phyloP scores from a whole-genome alignment of 2,797 vertebrate species.

The Thunnus albacares region DNA sequence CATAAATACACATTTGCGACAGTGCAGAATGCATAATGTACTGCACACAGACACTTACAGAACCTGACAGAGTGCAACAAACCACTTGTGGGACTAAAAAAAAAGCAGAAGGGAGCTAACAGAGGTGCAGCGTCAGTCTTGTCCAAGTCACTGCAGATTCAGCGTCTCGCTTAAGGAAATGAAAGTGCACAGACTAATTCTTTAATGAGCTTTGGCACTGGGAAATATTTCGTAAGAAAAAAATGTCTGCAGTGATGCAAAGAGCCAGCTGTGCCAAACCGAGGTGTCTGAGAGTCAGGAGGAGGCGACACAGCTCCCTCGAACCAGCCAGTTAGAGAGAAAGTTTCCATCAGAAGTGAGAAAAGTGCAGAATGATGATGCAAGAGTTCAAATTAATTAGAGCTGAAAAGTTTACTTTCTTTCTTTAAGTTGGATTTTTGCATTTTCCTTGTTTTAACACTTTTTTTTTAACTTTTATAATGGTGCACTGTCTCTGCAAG shows the following conservation, averaged over 20 bases:
- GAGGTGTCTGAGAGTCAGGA: not conserved
- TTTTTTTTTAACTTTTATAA: not conserved
- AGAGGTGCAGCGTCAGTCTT: constrained; percentile 1
- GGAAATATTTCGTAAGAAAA: not conserved
- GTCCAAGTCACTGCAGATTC: constrained; percentile 22
- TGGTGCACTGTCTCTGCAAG: not conserved
- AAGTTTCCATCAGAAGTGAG: not conserved
- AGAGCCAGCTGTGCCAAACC: constrained; percentile 13
- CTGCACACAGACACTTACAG: not conserved
- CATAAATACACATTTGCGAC: not conserved
- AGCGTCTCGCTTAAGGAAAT: constrained; percentile 14
- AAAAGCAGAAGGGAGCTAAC: not conserved
- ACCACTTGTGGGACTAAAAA: not conserved
- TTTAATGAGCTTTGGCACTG: constrained; percentile 28
- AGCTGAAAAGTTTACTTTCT: not conserved
- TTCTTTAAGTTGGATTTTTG: not conserved
- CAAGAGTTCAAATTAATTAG: too few relatives aligned
- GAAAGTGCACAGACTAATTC: not conserved
- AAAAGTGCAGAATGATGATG: too few relatives aligned
- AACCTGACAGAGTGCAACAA: not conserved
- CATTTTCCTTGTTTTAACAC: not conserved
- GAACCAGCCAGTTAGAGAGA: not conserved
- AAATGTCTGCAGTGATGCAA: constrained; percentile 39
- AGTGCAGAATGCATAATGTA: not conserved
- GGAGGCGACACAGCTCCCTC: not conserved